Conservation (phyloP, 2,888 invertebrate genomes). For the Thysanoteuthis rhombus region DNA sequence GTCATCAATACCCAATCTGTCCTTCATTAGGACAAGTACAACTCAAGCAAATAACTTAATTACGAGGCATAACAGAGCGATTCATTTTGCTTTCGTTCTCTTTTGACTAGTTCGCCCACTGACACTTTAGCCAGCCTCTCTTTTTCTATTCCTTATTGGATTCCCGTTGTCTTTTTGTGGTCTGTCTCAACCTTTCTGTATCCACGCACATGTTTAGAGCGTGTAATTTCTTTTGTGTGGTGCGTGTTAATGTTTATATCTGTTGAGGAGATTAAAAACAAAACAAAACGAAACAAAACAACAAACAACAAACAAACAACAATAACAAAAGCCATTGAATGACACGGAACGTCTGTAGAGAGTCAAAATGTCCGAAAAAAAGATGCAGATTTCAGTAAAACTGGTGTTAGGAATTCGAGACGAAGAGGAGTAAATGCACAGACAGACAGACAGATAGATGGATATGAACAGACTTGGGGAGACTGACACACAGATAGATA, state of each 20-base stretch:
- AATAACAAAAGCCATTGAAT: not conserved
- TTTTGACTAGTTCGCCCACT: not conserved
- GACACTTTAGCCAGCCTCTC: not conserved
- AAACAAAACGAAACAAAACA: not conserved
- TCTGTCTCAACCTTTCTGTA: not conserved
- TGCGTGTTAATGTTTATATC: not conserved
- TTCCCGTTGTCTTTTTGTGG: not conserved
- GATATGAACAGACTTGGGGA: not conserved
- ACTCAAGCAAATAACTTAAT: not conserved
- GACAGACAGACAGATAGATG: not conserved
- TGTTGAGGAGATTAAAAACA: not conserved
- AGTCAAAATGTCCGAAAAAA: not conserved
- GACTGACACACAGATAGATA: not conserved
- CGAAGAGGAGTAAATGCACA: not conserved
- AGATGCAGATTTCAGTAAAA: not conserved
- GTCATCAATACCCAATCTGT: not conserved
- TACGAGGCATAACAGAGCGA: not conserved
- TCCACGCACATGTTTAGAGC: not conserved
- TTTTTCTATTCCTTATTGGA: not conserved
- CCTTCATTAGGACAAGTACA: not conserved
- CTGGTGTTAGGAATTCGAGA: not conserved
- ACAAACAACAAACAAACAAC: not conserved
- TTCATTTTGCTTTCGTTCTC: not conserved
- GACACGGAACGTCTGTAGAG: not conserved
- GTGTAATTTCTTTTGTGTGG: not conserved